Evolutionary conservation across 2,888 invertebrate species (phyloP).

Genomic region (Oligia strigilis): DNA sequence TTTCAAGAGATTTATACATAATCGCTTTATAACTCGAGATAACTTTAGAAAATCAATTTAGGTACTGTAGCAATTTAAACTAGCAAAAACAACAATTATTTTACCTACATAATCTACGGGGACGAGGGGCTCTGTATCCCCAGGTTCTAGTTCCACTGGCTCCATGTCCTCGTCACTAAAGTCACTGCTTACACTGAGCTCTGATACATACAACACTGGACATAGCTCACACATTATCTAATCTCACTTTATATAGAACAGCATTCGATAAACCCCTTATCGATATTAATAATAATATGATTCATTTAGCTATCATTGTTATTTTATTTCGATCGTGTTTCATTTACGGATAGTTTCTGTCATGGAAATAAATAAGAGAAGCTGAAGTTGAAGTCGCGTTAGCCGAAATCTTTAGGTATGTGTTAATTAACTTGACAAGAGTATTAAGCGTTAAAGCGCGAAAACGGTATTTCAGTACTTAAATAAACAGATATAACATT

Average conservation of each 20-base stretch:
- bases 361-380: neutral
- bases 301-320: constrained; percentile 14
- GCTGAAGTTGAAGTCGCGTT: too few relatives aligned
- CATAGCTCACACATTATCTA: constrained; percentile 44
- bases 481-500: neutral
- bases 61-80: neutral
- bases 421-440: neutral
- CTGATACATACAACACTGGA: constrained; percentile 44
- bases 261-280: constrained; percentile 45
- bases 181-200: constrained; percentile 50
- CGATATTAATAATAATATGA: constrained; percentile 15
- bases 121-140: constrained; percentile 74
- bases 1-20: constrained; percentile 9
- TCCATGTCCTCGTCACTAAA: constrained; percentile 52
- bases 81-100: constrained; percentile 53
- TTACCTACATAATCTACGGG: constrained; percentile 76
- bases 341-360: neutral
- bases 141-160: constrained; percentile 58
- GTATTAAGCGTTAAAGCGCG: neutral
- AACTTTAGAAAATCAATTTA: neutral
- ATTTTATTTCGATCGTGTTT: constrained; percentile 6
- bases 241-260: constrained; percentile 31
- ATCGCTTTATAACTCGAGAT: neutral
- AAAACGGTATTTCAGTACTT: neutral
- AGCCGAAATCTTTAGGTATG: neutral